Evolutionary conservation across 1,140 invertebrate species (phyloP), one percentile per base, ranked within the genome.

Genomic region (Hyles euphorbiae): DNA sequence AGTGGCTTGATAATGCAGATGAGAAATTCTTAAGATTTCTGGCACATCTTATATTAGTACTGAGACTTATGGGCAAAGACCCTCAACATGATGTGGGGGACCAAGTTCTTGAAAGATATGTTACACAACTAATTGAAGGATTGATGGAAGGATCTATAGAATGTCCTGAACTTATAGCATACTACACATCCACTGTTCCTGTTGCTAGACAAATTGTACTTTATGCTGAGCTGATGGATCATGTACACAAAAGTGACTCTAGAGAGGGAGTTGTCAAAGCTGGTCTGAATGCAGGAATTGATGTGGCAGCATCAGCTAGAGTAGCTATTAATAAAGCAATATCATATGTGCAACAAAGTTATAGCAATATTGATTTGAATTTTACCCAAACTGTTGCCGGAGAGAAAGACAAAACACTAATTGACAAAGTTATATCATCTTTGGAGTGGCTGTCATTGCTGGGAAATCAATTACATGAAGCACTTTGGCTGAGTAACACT

Each of bases 361-460:
- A 87, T 74, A 83, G 86, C 2, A 86, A 86, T 57, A 65, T 85
- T 53, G 81, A 87, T 65, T 62, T 77, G 5, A 78, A 73, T 56
- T 78, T 86, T 4, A 82, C 72, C 11, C 80, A 83, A 74, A 86
- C 83, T 36, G 74, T 75, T 52, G 70, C 71, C 36, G 68, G 78
- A 87, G 92, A 73, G 95, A 96, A 88, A 65, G 91, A 67, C 87
- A 92, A 70, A 94, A 73, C 69, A 36, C 65, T 88, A 59, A 76
- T 86, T 36, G 65, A 56, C 8, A 86, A 96, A 87, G 96, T 98
- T 53, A 93, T 94, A 67, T 74, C 74, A 53, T 94, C 96, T 2
- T 89, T 99, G 3, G 96, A 98, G 76, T 98, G 97, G 96, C 78
- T 98, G 2, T 91, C 94, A 7, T 95, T 97, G 75, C 94, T 96